phyloP scores from a whole-genome alignment of 2,797 vertebrate genomes.

The Siniperca undulata region DNA sequence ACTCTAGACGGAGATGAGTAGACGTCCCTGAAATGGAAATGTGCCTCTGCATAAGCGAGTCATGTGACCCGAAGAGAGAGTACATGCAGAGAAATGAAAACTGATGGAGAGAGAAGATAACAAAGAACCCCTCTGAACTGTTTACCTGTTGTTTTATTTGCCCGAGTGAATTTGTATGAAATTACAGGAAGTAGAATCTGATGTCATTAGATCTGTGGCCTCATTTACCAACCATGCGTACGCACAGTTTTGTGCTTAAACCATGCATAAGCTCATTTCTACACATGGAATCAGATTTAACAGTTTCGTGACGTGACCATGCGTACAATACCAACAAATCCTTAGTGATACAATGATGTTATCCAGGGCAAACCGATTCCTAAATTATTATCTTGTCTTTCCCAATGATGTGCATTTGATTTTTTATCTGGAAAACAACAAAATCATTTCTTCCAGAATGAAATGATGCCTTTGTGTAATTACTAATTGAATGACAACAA shows the following conservation, averaged over 20 bases:
- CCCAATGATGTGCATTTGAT: not conserved
- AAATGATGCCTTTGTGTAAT: not conserved
- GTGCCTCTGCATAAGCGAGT: slow-evolving; percentile 13
- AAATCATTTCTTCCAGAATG: not conserved
- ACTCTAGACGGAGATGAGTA: slow-evolving; percentile 35
- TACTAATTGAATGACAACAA: not conserved
- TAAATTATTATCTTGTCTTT: not conserved
- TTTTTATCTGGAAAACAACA: not conserved
- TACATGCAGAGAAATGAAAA: slow-evolving; percentile 16
- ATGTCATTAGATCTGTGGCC: slow-evolving; percentile 3
- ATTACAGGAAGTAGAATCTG: not conserved
- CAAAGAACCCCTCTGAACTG: not conserved
- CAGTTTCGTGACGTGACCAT: no score
- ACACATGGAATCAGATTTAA: not conserved
- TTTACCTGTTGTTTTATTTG: slow-evolving; percentile 15
- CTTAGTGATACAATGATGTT: not conserved
- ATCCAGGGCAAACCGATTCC: not conserved
- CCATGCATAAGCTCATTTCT: not conserved
- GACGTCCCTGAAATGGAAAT: slow-evolving; percentile 32
- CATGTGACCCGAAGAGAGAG: slow-evolving; percentile 21
- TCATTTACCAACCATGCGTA: not conserved
- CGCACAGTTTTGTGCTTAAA: not conserved
- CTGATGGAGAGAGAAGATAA: slow-evolving; percentile 10
- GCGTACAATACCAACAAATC: no score
- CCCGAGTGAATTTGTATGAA: not conserved